Conservation (phyloP, 2,888 invertebrate species). For the Meteorus cinctellus region DNA sequence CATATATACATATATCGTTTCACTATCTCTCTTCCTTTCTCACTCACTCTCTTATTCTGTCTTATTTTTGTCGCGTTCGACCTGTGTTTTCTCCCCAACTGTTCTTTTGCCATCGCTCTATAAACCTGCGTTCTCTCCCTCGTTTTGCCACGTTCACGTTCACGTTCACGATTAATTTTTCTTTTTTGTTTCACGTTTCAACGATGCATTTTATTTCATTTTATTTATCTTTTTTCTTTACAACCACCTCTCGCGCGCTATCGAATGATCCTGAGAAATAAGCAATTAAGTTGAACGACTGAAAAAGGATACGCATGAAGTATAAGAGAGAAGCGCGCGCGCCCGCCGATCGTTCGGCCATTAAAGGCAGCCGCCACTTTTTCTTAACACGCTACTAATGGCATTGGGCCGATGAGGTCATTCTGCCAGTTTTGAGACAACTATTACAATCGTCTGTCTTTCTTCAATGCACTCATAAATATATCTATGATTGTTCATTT, state of each 20-base stretch:
- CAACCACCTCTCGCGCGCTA: slow-evolving; percentile 34
- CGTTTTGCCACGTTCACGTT: background rate
- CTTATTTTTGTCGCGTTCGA: slow-evolving; percentile 23
- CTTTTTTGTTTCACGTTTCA: background rate
- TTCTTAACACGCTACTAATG: slow-evolving; percentile 58
- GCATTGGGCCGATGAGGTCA: slow-evolving; percentile 63
- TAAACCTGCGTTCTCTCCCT: background rate
- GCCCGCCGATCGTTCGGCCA: slow-evolving; percentile 53
- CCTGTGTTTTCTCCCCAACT: slow-evolving; percentile 10
- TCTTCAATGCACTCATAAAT: slow-evolving; percentile 27
- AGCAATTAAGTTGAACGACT: slow-evolving; percentile 64
- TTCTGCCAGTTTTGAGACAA: slow-evolving; percentile 62
- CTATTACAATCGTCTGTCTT: slow-evolving; percentile 54
- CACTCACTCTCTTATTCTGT: slow-evolving; percentile 31
- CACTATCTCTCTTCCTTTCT: slow-evolving; percentile 38
- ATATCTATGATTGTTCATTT: background rate
- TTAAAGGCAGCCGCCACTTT: slow-evolving; percentile 66
- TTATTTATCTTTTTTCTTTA: slow-evolving; percentile 12
- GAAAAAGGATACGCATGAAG: slow-evolving; percentile 59
- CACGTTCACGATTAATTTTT: slow-evolving; percentile 15
- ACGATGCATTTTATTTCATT: background rate
- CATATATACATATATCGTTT: slow-evolving; percentile 2
- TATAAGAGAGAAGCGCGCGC: slow-evolving; percentile 34
- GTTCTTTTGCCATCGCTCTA: background rate
- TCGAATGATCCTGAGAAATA: slow-evolving; percentile 63